A percentile compares a stretch with the other conserved stretches of the same genome.
These are phyloP conservation scores for Nesidiocoris tenuis DNA, from an alignment of 2,888 invertebrate genomes.

Conservation along the genomic window DNA sequence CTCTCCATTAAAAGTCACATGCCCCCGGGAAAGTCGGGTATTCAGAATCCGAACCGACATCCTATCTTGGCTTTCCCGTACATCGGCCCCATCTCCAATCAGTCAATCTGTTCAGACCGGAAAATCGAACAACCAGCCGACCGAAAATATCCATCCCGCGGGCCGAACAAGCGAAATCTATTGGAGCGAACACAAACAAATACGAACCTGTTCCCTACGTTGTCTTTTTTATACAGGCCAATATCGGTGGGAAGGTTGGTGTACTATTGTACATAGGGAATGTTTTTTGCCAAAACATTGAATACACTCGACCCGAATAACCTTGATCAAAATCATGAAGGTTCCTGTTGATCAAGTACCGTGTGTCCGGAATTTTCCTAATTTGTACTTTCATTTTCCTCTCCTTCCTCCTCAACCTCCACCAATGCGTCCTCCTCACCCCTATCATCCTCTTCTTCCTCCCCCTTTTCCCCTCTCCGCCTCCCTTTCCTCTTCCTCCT, in stretches of 20 bases:
- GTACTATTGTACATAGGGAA: too few species aligned
- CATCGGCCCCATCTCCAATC: background rate
- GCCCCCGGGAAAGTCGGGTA: background rate
- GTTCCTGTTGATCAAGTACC: too few species aligned
- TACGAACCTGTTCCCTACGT: background rate
- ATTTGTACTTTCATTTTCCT: too few species aligned
- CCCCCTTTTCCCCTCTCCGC: too few species aligned
- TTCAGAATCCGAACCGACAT: background rate
- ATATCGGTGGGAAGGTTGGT: background rate
- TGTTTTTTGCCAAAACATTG: too few species aligned
- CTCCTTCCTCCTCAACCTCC: too few species aligned
- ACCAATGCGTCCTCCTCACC: too few species aligned
- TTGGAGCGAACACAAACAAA: background rate
- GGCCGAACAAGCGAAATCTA: background rate
- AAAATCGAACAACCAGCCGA: background rate
- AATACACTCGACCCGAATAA: too few species aligned
- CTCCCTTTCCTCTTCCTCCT: too few species aligned
- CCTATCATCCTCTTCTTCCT: too few species aligned
- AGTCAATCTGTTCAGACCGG: background rate
- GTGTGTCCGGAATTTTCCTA: too few species aligned
- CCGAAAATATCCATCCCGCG: background rate
- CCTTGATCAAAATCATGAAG: too few species aligned
- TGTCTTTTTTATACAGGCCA: background rate
- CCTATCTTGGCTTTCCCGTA: background rate
- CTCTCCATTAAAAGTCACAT: background rate